Evolutionary conservation across 2,888 invertebrate genomes (phyloP), one percentile per base, ranked within the genome.

Genomic region (Congeria kusceri): DNA sequence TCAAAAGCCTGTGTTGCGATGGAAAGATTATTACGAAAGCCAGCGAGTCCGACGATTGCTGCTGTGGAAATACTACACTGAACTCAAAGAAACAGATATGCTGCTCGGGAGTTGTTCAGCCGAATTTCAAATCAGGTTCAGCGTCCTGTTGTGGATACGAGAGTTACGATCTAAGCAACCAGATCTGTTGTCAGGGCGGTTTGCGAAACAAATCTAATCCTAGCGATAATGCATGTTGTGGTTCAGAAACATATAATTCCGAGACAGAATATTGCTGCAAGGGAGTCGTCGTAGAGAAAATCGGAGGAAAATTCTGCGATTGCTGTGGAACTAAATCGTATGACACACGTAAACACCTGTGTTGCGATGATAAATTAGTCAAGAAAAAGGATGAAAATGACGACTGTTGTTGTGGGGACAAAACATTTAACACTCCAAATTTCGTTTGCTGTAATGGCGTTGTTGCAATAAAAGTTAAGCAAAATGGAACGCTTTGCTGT

Each of bases 181-280:
- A 76, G 20, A 57, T 80, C 13, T 80, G 80, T 61, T 80, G 80
- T 65, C 57, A 75, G 9, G 62, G 63, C 44, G 29, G 27, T 3
- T 62, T 80, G 2, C 61, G 71, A 3, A 46, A 58, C 9, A 80
- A 80, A 57, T 32, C 47, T 11, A 32, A 67, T 13, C n/a, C 64
- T 20, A 72, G 75, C 15, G 80, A 80, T 61, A 66, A 80, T 39
- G 47, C 62, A 5, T 80, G 80, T 32, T 80, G 80, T 62, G 80
- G 80, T 13, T 46, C 64, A 25, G 66, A 29, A 28, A 79, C 79
- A 3, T 39, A 70, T 39, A 56, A 75, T 53, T 57, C 69, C 28
- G 56, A 61, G 46, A 67, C 27, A 3, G 75, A 75, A 46, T 53
- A 72, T 23, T 79, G 74, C 44, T 75, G 75, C 46, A 49, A 71